A percentile compares a stretch with the other conserved stretches of the same genome.
phyloP scores from a whole-genome alignment of 2,797 vertebrate species.

The Enteromius anoplus region DNA sequence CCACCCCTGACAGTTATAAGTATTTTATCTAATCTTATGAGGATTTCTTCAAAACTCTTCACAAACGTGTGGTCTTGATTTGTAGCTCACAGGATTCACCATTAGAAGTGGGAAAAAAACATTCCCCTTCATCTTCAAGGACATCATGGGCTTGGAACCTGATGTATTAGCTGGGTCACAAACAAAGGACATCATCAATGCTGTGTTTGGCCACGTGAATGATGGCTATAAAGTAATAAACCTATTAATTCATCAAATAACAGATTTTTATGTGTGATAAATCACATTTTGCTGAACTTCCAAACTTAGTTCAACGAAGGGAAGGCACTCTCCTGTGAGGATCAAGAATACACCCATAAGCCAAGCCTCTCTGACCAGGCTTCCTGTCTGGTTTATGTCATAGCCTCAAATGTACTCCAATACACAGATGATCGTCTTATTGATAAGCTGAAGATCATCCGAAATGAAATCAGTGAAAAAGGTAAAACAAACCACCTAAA shows the following conservation, averaged over 20 bases:
- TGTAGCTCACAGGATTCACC: no score
- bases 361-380: neutral
- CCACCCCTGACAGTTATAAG: no score
- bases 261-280: no score
- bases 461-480: neutral
- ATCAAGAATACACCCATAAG: neutral
- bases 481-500: neutral
- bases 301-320: neutral
- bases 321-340: neutral
- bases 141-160: no score
- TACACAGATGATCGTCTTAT: neutral
- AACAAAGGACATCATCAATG: slow-evolving; percentile 14
- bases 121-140: no score
- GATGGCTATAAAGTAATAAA: slow-evolving; percentile 42
- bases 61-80: no score
- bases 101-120: no score
- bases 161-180: neutral
- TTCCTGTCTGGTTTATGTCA: slow-evolving; percentile 30
- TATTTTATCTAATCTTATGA: no score
- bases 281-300: neutral
- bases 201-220: slow-evolving; percentile 30
- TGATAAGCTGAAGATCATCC: neutral
- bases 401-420: neutral
- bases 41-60: no score
- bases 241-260: no score